phyloP scores from a whole-genome alignment of 1,140 invertebrate genomes.

The Panagrolaimus sp. region DNA sequence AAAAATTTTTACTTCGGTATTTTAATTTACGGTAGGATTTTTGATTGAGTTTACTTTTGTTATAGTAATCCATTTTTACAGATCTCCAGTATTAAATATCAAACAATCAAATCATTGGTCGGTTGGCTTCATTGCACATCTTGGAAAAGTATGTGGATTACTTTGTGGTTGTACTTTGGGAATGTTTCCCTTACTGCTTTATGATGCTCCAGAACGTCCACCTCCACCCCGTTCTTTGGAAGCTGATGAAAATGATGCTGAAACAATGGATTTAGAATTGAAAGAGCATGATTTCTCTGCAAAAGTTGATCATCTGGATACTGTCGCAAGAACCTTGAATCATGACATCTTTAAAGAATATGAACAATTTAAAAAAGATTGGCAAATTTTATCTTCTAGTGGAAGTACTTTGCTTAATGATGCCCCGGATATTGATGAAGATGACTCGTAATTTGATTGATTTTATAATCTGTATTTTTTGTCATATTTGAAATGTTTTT shows the following conservation, averaged over 20 bases:
- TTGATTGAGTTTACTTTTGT: not conserved
- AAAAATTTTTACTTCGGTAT: constrained; percentile 70
- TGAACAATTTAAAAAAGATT: constrained; percentile 6
- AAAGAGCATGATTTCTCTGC: not conserved
- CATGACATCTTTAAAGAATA: constrained; percentile 5
- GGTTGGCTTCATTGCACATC: constrained; percentile 40
- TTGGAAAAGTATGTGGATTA: constrained; percentile 71
- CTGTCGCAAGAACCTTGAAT: not conserved
- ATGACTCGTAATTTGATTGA: too few relatives aligned
- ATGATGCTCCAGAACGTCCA: constrained; percentile 29
- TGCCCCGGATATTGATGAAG: too few relatives aligned
- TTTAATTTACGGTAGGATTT: constrained; percentile 70
- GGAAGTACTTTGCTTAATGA: too few relatives aligned
- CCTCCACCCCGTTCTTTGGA: constrained; percentile 15
- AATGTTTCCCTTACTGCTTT: constrained; percentile 81
- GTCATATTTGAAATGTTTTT: too few relatives aligned
- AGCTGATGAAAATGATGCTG: constrained; percentile 25
- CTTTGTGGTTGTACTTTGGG: constrained; percentile 82
- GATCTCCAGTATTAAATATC: constrained; percentile 70
- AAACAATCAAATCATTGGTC: constrained; percentile 76
- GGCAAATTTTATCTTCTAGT: too few relatives aligned
- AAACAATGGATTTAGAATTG: constrained; percentile 19
- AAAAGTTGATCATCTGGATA: not conserved
- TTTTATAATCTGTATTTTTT: too few relatives aligned
- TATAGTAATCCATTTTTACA: constrained; percentile 17